Percentiles rank a stretch among this genome's conserved stretches.
Conservation (phyloP, 2,797 vertebrate genomes). For the Tapirus indicus region DNA sequence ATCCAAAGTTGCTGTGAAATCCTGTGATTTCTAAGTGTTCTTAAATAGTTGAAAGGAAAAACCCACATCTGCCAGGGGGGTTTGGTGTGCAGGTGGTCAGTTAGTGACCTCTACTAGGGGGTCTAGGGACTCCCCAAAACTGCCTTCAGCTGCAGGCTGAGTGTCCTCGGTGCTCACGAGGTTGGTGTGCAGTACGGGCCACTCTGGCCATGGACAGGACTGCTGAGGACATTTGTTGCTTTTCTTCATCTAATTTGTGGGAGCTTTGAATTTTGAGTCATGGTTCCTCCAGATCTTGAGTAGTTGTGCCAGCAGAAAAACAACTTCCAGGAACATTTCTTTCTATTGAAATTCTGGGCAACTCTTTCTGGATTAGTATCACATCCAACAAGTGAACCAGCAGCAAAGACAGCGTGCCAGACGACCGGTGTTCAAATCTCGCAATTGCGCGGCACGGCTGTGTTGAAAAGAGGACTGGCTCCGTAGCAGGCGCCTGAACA, state of each 20-base stretch:
- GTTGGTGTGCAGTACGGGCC: neutral
- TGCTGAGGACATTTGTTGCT: neutral
- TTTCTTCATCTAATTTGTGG: neutral
- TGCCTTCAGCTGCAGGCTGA: neutral
- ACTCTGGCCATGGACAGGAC: neutral
- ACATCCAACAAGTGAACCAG: neutral
- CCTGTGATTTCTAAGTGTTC: neutral
- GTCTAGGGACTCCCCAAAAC: neutral
- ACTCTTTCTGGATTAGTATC: neutral
- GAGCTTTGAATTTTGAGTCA: slow-evolving; percentile 1
- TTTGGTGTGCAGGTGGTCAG: neutral
- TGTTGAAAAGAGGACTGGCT: neutral
- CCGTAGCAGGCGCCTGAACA: neutral
- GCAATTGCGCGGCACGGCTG: neutral
- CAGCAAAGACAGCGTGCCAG: neutral
- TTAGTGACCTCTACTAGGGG: neutral
- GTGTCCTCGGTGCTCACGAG: neutral
- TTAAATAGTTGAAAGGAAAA: neutral
- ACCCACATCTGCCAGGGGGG: fast-evolving
- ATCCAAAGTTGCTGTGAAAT: neutral
- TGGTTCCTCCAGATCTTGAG: neutral
- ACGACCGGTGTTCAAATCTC: neutral
- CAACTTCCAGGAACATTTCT: neutral
- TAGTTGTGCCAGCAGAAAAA: neutral
- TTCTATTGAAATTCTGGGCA: neutral